These are phyloP conservation scores for Nemotelus nigrinus DNA, from an alignment of 2,888 invertebrate genomes.

Conservation along the genomic window DNA sequence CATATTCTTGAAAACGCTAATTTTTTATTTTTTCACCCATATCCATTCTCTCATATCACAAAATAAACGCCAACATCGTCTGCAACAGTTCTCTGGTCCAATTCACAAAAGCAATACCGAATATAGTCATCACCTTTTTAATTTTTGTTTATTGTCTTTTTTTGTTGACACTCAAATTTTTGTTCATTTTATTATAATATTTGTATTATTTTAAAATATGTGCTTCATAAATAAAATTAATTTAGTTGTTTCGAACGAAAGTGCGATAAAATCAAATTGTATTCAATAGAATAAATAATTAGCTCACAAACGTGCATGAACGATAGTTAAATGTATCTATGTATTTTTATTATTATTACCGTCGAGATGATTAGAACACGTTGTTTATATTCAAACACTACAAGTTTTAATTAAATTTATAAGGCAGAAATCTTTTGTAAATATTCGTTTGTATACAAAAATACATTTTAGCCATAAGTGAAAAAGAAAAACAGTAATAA, in stretches of 20 bases:
- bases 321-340: background rate
- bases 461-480: background rate
- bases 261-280: constrained; percentile 1
- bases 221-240: background rate
- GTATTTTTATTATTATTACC: background rate
- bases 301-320: constrained; percentile 30
- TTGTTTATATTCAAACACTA: constrained; percentile 10
- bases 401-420: constrained; percentile 9
- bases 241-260: background rate
- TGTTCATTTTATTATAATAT: constrained; percentile 34
- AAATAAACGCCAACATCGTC: background rate
- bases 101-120: constrained; percentile 39
- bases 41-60: too few species aligned
- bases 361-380: background rate
- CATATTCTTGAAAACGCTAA: too few species aligned
- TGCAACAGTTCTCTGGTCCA: constrained; percentile 4
- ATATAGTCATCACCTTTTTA: constrained; percentile 39
- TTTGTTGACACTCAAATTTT: constrained; percentile 19
- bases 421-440: constrained; percentile 18
- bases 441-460: constrained; percentile 29
- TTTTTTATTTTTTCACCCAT: too few species aligned
- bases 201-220: constrained; percentile 6
- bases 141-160: constrained; percentile 15
- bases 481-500: constrained; percentile 21
- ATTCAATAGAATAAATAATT: constrained; percentile 15